These are phyloP conservation scores for Bombus confusus DNA, from an alignment of 1,140 invertebrate genomes.

Conservation along the genomic window DNA sequence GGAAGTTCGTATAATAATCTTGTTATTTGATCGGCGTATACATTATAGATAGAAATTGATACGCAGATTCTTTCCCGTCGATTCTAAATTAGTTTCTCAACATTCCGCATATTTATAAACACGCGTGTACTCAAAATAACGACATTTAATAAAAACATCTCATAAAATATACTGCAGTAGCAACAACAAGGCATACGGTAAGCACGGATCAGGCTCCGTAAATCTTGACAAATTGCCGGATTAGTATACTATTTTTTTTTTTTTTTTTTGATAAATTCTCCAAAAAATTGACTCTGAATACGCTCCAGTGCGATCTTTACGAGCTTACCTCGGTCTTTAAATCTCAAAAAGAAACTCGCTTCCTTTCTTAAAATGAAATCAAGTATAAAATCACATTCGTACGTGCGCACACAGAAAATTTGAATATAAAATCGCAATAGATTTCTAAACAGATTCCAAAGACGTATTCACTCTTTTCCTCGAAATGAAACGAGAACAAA, in stretches of 20 bases:
- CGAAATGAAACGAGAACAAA: neutral
- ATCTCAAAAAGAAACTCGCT: neutral
- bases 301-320: neutral
- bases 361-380: neutral
- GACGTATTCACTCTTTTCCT: neutral
- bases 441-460: neutral
- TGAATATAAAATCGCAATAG: neutral
- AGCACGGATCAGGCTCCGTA: constrained; percentile 1
- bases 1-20: neutral
- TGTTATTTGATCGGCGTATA: neutral
- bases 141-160: constrained; percentile 3
- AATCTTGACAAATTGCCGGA: constrained; percentile 25
- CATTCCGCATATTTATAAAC: neutral
- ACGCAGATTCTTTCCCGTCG: too few species aligned
- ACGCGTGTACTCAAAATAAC: neutral
- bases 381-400: neutral
- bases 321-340: neutral
- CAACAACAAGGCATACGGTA: neutral
- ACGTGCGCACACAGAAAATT: neutral
- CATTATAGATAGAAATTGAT: too few species aligned
- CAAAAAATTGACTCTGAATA: neutral
- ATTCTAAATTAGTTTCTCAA: neutral
- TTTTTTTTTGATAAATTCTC: constrained; percentile 1
- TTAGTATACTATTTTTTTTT: neutral
- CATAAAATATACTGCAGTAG: neutral